A percentile compares a stretch with the other conserved stretches of the same genome.
These are phyloP conservation scores for Piprites chloris DNA, from an alignment of 2,113 vertebrate genomes.

Conservation along the genomic window DNA sequence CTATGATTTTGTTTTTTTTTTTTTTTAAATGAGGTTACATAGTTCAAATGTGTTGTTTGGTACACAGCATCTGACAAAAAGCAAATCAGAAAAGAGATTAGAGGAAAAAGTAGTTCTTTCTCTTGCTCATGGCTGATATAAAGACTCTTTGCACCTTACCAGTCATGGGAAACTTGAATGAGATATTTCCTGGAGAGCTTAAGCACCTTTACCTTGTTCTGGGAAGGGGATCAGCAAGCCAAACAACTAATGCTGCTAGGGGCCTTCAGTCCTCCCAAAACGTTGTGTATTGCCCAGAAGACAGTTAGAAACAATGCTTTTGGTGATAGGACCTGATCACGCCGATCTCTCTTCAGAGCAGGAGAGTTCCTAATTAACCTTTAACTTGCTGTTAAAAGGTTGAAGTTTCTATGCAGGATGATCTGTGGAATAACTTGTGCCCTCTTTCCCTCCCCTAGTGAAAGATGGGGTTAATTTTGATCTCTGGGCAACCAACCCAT, in stretches of 20 bases:
- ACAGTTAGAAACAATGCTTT: neutral
- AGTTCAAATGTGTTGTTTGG: neutral
- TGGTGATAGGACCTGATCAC: neutral
- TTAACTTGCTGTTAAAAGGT: neutral
- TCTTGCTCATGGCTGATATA: neutral
- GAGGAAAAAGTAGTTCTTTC: neutral
- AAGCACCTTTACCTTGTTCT: neutral
- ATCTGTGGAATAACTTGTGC: neutral
- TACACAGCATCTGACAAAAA: neutral
- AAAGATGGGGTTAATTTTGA: neutral
- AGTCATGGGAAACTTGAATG: neutral
- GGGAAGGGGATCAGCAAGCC: neutral
- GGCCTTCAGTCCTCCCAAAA: neutral
- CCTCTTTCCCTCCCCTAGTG: neutral
- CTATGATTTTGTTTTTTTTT: neutral
- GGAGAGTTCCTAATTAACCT: neutral
- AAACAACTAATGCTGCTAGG: neutral
- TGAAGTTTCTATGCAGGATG: neutral
- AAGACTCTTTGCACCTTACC: neutral
- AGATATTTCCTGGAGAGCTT: accelerated
- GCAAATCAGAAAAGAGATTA: neutral
- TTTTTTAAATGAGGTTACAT: neutral
- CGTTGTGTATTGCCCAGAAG: neutral
- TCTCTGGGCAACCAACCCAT: neutral
- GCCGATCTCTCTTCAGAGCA: neutral